Evolutionary conservation across 2,113 vertebrate species (phyloP).

Genomic region (Ovis canadensis): DNA sequence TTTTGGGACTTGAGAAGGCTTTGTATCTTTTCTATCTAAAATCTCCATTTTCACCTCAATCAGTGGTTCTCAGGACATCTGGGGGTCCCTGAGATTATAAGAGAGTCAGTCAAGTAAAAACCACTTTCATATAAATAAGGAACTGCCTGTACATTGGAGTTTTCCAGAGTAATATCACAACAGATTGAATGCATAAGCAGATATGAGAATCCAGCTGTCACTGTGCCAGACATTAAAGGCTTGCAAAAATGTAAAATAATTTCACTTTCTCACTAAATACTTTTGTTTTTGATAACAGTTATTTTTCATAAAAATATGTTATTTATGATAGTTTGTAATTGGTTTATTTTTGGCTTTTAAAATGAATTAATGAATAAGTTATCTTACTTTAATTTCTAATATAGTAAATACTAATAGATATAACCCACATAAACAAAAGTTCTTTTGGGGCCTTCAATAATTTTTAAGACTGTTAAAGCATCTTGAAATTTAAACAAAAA

Average conservation of each 20-base stretch:
- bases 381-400: background rate
- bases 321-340: background rate
- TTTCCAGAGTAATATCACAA: background rate
- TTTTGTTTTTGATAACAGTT: background rate
- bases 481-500: background rate
- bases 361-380: background rate
- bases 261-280: background rate
- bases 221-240: background rate
- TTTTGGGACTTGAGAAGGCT: background rate
- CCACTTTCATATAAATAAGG: background rate
- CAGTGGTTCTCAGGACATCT: background rate
- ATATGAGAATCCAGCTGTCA: background rate
- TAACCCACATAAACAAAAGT: background rate
- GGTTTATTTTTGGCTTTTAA: background rate
- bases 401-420: background rate
- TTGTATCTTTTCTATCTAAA: background rate
- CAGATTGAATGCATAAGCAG: background rate
- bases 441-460: background rate
- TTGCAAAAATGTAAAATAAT: background rate
- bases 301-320: constrained; percentile 22
- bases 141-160: background rate
- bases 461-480: background rate
- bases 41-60: background rate
- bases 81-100: background rate
- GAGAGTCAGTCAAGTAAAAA: background rate